Percentiles rank a stretch among this genome's conserved stretches.
These are phyloP conservation scores for Amphimallon solstitiale DNA, from an alignment of 2,888 invertebrate genomes.

Conservation along the genomic window DNA sequence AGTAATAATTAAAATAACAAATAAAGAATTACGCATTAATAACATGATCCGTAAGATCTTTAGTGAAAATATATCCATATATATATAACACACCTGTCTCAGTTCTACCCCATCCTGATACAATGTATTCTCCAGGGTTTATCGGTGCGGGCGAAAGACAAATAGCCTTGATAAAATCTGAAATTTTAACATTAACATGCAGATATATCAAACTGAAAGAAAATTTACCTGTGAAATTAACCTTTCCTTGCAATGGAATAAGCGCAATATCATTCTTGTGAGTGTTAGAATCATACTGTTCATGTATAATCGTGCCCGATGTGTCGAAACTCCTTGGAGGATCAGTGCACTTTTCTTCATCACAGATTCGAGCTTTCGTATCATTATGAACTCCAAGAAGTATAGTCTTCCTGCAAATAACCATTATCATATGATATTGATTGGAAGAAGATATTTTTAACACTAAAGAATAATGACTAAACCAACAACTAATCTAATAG, in stretches of 20 bases:
- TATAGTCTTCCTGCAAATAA: slow-evolving; percentile 53
- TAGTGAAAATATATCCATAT: no score
- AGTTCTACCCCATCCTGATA: slow-evolving; percentile 68
- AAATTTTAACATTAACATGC: neutral
- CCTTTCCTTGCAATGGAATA: slow-evolving; percentile 60
- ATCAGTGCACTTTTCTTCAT: slow-evolving; percentile 61
- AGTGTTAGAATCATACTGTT: slow-evolving; percentile 57
- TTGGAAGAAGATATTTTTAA: neutral
- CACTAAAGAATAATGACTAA: no score
- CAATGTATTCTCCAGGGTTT: slow-evolving; percentile 48
- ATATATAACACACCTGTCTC: slow-evolving; percentile 54
- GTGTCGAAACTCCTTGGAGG: slow-evolving; percentile 60
- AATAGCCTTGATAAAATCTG: slow-evolving; percentile 58
- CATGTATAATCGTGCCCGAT: slow-evolving; percentile 61
- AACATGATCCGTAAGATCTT: no score
- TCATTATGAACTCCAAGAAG: slow-evolving; percentile 66
- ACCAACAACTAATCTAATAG: no score
- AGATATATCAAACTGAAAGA: neutral
- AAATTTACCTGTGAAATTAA: slow-evolving; percentile 62
- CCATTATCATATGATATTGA: no score
- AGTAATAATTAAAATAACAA: no score
- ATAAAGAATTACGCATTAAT: no score
- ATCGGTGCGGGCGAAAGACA: slow-evolving; percentile 51
- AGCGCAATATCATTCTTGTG: slow-evolving; percentile 65
- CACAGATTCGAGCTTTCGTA: slow-evolving; percentile 62